These are phyloP conservation scores for Macaca mulatta DNA, from an alignment of 2,113 vertebrate genomes.

Conservation along the genomic window DNA sequence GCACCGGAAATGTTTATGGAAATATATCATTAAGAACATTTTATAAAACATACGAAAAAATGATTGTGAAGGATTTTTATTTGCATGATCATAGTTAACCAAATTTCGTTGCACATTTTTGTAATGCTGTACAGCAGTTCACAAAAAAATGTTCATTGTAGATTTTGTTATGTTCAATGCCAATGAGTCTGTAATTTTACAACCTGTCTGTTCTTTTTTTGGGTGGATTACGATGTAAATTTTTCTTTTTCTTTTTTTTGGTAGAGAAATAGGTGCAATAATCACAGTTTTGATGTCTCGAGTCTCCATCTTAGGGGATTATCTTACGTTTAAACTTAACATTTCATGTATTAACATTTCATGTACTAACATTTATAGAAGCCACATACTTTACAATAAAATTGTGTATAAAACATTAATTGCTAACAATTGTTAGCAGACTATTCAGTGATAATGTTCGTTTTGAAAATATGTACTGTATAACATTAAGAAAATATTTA, in stretches of 20 bases:
- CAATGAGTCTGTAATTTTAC: conserved; percentile 80
- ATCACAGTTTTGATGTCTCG: conserved; percentile 78
- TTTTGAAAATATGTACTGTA: conserved; percentile 84
- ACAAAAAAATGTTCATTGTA: conserved; percentile 76
- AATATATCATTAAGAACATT: conserved; percentile 84
- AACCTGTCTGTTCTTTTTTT: conserved; percentile 81
- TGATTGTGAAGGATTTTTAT: conserved; percentile 81
- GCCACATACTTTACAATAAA: conserved; percentile 82
- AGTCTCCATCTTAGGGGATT: conserved; percentile 74
- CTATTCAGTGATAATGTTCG: conserved; percentile 81
- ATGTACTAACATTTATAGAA: conserved; percentile 83
- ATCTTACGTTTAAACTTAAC: conserved; percentile 77
- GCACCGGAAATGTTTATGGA: conserved; percentile 84
- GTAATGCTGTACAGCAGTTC: conserved; percentile 79
- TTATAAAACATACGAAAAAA: conserved; percentile 83
- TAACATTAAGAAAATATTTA: conserved; percentile 82
- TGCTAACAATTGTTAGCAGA: conserved; percentile 83
- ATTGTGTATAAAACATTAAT: conserved; percentile 80
- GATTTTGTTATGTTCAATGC: conserved; percentile 76
- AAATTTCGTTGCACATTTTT: conserved; percentile 74
- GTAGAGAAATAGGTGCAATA: conserved; percentile 82
- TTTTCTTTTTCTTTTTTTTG: conserved; percentile 80
- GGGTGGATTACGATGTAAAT: conserved; percentile 78
- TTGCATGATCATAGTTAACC: conserved; percentile 82
- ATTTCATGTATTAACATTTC: conserved; percentile 84